These are phyloP conservation scores for Aphelinus certus DNA, from an alignment of 1,140 invertebrate species.

Conservation along the genomic window DNA sequence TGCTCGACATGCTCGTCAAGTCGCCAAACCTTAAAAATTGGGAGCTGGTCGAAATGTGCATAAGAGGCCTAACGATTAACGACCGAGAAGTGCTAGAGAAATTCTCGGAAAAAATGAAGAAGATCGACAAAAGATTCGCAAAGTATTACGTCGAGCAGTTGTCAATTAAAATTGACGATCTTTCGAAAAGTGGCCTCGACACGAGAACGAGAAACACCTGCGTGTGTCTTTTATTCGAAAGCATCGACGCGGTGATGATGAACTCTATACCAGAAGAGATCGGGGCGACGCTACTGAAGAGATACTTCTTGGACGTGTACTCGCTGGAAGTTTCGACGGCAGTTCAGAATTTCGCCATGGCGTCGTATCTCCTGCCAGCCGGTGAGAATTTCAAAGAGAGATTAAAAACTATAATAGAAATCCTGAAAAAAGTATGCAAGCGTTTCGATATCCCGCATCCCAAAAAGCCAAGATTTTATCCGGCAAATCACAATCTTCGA, in stretches of 20 bases:
- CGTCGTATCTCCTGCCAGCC: slow-evolving; percentile 3
- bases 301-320: slow-evolving; percentile 2
- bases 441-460: neutral
- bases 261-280: neutral
- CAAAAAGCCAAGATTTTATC: neutral
- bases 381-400: slow-evolving; percentile 3
- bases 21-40: neutral
- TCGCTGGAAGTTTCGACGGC: neutral
- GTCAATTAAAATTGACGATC: neutral
- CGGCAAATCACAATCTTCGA: neutral
- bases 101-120: neutral
- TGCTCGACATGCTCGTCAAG: neutral
- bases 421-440: neutral
- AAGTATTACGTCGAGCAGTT: neutral
- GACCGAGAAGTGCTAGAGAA: neutral
- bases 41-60: slow-evolving; percentile 9
- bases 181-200: too few species aligned
- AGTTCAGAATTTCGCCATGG: neutral
- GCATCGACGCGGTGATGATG: neutral
- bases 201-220: neutral
- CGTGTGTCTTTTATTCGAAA: neutral
- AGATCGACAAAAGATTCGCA: neutral
- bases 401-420: slow-evolving; percentile 8
- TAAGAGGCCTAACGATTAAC: neutral
- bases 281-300: neutral